These are phyloP conservation scores for Heteromyza rotundicornis DNA, from an alignment of 2,888 invertebrate species.

Conservation along the genomic window DNA sequence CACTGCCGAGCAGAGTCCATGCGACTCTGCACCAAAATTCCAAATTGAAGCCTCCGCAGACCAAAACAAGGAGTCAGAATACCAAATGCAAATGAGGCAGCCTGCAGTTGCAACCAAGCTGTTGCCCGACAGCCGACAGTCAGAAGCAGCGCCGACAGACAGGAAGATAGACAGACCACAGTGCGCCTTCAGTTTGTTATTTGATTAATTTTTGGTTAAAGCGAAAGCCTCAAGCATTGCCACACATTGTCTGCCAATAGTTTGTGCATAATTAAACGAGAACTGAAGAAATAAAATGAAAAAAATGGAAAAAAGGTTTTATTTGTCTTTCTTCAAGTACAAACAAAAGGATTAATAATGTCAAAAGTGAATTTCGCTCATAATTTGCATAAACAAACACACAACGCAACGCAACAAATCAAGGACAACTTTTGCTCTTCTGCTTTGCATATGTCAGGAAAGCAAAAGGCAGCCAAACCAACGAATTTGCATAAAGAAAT, in stretches of 20 bases:
- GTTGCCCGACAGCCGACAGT: no score
- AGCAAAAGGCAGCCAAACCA: slow-evolving; percentile 38
- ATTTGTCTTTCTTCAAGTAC: not conserved
- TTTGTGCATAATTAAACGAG: not conserved
- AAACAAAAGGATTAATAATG: slow-evolving; percentile 33
- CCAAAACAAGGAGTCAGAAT: not conserved
- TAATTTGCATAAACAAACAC: slow-evolving; percentile 55
- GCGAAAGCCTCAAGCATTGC: not conserved
- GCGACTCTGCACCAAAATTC: not conserved
- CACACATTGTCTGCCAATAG: not conserved
- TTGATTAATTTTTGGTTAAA: not conserved
- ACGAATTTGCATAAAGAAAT: slow-evolving; percentile 57
- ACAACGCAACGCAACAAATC: not conserved
- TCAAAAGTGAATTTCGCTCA: slow-evolving; percentile 35
- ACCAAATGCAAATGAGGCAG: not conserved
- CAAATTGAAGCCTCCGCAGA: not conserved
- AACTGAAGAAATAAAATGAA: not conserved
- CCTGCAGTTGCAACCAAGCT: not conserved
- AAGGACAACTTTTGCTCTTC: slow-evolving; percentile 21
- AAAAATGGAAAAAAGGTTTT: not conserved
- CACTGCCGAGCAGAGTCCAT: not conserved
- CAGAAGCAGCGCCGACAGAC: no score
- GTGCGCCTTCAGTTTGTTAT: not conserved
- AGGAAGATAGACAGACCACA: not conserved
- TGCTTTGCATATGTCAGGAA: slow-evolving; percentile 54